phyloP scores from a whole-genome alignment of 2,113 vertebrate species.

The Odocoileus hemionus region DNA sequence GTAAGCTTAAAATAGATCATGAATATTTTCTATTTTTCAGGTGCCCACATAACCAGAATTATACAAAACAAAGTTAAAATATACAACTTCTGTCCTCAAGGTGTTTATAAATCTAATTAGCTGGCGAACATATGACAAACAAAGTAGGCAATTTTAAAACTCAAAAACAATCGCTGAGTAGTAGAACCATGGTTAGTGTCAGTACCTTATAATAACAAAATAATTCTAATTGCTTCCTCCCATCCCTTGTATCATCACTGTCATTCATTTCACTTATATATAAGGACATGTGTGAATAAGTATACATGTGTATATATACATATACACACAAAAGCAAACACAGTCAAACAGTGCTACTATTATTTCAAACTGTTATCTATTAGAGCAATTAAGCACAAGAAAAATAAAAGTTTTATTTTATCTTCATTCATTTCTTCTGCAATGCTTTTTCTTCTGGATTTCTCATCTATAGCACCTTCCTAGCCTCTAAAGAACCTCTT shows the following conservation, averaged over 20 bases:
- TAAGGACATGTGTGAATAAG: neutral
- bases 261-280: neutral
- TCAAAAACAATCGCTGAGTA: neutral
- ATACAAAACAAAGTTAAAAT: neutral
- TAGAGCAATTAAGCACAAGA: neutral
- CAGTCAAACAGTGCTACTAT: neutral
- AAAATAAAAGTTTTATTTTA: neutral
- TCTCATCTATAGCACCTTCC: neutral
- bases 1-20: neutral
- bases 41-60: neutral
- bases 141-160: neutral
- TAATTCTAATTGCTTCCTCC: slow-evolving; percentile 9
- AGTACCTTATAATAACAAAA: neutral
- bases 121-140: neutral
- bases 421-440: neutral
- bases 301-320: neutral
- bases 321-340: neutral
- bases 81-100: neutral
- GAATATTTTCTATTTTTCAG: neutral
- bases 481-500: neutral
- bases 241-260: neutral
- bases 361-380: neutral
- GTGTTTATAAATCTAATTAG: neutral
- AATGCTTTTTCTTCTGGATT: neutral
- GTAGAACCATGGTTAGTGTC: neutral